phyloP scores from a whole-genome alignment of 2,797 vertebrate genomes.

The Cygnus olor region DNA sequence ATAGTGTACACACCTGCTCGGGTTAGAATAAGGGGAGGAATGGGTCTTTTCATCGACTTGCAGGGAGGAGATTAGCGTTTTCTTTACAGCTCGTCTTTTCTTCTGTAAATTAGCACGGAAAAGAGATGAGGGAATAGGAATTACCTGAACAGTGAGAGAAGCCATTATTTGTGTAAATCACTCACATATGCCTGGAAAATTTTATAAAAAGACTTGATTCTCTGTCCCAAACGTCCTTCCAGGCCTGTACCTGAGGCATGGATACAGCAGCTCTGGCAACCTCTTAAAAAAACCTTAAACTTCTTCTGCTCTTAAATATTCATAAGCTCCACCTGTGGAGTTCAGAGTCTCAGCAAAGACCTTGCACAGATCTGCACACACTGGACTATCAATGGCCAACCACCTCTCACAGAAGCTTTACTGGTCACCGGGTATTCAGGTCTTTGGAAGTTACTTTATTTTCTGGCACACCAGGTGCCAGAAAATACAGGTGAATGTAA shows the following conservation, averaged over 20 bases:
- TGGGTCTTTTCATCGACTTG: background rate
- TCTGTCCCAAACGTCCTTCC: background rate
- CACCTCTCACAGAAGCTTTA: background rate
- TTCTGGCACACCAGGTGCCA: background rate
- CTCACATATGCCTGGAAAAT: background rate
- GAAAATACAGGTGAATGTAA: background rate
- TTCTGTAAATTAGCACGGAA: background rate
- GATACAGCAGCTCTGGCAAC: background rate
- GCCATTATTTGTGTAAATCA: background rate
- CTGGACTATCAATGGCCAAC: accelerated
- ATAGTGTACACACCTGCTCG: background rate
- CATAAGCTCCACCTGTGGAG: background rate
- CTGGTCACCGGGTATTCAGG: background rate
- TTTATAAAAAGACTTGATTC: background rate
- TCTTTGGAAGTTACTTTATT: background rate
- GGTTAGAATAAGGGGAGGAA: background rate
- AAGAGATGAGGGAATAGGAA: background rate
- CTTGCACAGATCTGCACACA: background rate
- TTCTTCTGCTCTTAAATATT: background rate
- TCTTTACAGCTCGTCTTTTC: background rate
- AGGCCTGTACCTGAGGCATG: background rate
- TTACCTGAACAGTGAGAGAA: background rate
- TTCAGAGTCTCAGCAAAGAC: background rate
- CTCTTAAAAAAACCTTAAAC: background rate
- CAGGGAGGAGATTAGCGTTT: background rate